Percentiles rank a stretch among this genome's conserved stretches.
These are phyloP conservation scores for Gobius niger DNA, from an alignment of 2,113 vertebrate genomes.

Conservation along the genomic window DNA sequence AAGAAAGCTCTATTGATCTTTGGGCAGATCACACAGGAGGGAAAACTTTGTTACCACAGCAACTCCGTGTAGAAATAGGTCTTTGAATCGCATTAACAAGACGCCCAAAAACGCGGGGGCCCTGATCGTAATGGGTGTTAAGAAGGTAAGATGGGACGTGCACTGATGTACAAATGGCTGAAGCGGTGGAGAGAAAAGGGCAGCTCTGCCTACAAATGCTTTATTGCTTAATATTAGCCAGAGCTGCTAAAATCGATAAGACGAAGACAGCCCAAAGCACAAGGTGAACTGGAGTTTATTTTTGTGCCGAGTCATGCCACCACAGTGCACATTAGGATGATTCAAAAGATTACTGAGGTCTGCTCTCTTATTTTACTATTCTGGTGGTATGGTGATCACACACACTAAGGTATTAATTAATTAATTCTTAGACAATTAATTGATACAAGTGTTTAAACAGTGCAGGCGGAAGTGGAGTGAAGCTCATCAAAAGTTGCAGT, in stretches of 20 bases:
- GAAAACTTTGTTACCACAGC: slow-evolving; percentile 75
- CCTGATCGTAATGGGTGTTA: slow-evolving; percentile 57
- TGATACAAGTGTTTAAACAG: too few species aligned
- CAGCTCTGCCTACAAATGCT: slow-evolving; percentile 38
- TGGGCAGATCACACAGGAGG: slow-evolving; percentile 54
- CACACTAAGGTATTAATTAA: too few species aligned
- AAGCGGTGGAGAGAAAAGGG: slow-evolving; percentile 52
- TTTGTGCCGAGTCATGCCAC: slow-evolving; percentile 26
- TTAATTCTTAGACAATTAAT: too few species aligned
- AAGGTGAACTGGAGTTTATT: slow-evolving; percentile 34
- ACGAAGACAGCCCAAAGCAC: slow-evolving; percentile 18
- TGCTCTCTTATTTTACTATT: neutral
- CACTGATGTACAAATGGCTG: slow-evolving; percentile 48
- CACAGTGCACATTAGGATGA: slow-evolving; percentile 8
- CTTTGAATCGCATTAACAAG: slow-evolving; percentile 76
- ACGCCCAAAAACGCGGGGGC: slow-evolving; percentile 51
- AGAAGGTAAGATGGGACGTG: slow-evolving; percentile 37
- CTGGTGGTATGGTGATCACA: neutral
- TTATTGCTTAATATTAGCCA: slow-evolving; percentile 49
- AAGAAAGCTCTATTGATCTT: slow-evolving; percentile 75
- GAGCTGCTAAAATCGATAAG: slow-evolving; percentile 25
- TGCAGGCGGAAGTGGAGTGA: too few species aligned
- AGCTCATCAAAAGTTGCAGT: too few species aligned
- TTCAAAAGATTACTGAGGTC: too few species aligned
- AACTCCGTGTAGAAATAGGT: slow-evolving; percentile 74